A percentile compares a stretch with the other conserved stretches of the same genome.
These are phyloP conservation scores for Numida meleagris DNA, from an alignment of 2,113 vertebrate species.

Conservation along the genomic window DNA sequence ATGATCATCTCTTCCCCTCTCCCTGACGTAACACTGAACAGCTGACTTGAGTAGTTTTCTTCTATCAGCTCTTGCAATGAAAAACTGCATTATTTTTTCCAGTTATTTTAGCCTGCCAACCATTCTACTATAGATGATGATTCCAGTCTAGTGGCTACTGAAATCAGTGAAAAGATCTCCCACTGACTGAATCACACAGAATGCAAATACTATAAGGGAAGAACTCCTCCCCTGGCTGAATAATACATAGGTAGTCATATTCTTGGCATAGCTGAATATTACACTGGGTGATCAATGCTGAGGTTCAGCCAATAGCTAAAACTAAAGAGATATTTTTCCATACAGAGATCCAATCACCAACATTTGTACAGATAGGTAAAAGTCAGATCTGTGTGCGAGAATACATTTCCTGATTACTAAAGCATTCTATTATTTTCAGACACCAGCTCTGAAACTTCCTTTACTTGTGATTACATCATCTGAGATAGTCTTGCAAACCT, in stretches of 20 bases:
- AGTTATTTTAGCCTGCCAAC: not conserved
- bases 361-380: not conserved
- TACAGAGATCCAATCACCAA: not conserved
- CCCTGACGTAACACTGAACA: not conserved
- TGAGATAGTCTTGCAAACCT: not conserved
- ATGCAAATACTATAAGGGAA: not conserved
- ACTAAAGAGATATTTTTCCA: not conserved
- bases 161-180: not conserved
- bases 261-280: not conserved
- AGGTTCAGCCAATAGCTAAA: not conserved
- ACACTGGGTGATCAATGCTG: not conserved
- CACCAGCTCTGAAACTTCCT: not conserved
- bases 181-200: not conserved
- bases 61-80: not conserved
- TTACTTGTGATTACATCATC: not conserved
- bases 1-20: not conserved
- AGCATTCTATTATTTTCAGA: not conserved
- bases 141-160: not conserved
- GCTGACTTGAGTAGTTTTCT: not conserved
- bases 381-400: not conserved
- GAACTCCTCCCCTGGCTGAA: not conserved
- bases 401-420: not conserved
- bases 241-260: not conserved
- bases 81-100: not conserved
- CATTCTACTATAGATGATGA: not conserved